Conservation (phyloP, 2,888 invertebrate genomes). For the Plagodis pulveraria region DNA sequence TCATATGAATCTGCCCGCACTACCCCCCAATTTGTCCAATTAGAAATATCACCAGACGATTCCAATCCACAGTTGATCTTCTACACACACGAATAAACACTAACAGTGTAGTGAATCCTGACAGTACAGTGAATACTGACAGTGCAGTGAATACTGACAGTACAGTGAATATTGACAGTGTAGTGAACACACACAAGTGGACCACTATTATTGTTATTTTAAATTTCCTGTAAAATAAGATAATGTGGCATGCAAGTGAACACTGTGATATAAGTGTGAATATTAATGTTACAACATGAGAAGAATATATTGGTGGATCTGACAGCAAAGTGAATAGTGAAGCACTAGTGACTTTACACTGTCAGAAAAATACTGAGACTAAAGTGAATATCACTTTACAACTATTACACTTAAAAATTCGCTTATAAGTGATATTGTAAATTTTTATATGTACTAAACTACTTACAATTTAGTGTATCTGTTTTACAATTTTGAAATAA, state of each 20-base stretch:
- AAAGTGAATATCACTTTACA: no score
- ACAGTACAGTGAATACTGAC: background rate
- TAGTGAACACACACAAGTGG: background rate
- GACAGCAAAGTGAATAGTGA: no score
- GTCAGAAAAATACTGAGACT: no score
- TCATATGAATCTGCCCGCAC: slow-evolving; percentile 79
- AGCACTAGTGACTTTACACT: no score
- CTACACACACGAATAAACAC: slow-evolving; percentile 88
- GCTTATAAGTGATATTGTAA: no score
- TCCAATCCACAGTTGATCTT: slow-evolving; percentile 94
- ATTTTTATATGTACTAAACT: no score
- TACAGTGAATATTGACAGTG: background rate
- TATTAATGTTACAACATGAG: background rate
- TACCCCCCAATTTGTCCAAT: slow-evolving; percentile 76
- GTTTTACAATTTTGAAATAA: no score
- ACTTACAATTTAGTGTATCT: no score
- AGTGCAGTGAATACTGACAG: background rate
- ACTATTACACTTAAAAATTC: no score
- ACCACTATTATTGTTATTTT: background rate
- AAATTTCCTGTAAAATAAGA: background rate
- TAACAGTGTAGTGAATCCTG: background rate
- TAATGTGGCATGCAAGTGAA: background rate
- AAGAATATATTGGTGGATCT: no score
- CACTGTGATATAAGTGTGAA: slow-evolving; percentile 1
- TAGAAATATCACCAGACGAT: slow-evolving; percentile 80